Base-by-base conservation (phyloP, 2,888 invertebrate genomes). In the Anticlea derivata region DNA sequence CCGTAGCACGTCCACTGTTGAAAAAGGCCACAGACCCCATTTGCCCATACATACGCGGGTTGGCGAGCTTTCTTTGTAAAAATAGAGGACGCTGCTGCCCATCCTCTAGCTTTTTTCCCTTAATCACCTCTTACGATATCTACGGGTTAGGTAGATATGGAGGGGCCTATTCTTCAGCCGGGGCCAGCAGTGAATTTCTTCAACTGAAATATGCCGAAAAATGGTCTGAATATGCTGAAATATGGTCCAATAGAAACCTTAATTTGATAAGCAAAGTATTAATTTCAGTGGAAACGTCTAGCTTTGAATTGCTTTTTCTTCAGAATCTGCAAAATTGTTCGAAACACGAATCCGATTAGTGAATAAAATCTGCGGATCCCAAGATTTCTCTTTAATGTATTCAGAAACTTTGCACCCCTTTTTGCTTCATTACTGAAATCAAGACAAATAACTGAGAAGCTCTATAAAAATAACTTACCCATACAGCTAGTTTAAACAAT, bases 341-440 rank as follows among this genome's bases (percentile, higher is more conserved):
- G 69, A 67, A 76, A 75, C 71, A 73, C 66, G 67, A 77, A 75
- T 75, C 70, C 73, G 74, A 79, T 80, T 79, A 78, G 71, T 62
- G 70, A 76, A 76, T 74, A 75, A 77, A 81, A 80, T 75, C 72
- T 68, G 44, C 46, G 64, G 67, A 73, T 75, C 69, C 68, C 73
- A 62, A 70, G 68, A 60, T 63, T 55, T 49, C 59, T 66, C 65
- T 68, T 60, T 70, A 75, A 82, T 78, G 68, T 78, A 75, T 77
- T 77, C 73, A 43, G 50, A 72, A 78, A 76, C 67, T 79, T 78
- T 61, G 55, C 55, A 54, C 44, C 44, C 40, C 44, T 45, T 50
- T 34, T 50, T 45, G 44, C 39, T 50, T 50, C 50, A 45, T 50
- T 45, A 50, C 37, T 30, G 24, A 46, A 13, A 38, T 38, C 30